Base-by-base conservation (phyloP, 2,113 vertebrate genomes). In the Microtus montanus region DNA sequence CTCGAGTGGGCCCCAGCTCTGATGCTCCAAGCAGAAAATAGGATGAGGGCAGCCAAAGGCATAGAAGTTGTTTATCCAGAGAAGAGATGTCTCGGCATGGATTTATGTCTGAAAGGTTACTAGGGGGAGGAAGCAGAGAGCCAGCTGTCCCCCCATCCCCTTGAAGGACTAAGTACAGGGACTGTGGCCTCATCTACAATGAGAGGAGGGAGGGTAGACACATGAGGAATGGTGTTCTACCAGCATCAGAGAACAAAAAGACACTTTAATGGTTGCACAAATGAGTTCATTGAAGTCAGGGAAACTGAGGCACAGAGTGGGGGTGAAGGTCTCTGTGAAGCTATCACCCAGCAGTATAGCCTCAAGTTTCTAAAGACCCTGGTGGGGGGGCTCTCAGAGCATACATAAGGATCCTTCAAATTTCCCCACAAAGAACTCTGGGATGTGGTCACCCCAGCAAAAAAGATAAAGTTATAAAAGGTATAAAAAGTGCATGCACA, bases 41-140 rank as follows among this genome's bases (percentile, higher is more conserved):
- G 96, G 95, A 95, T 91, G 95, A 97, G 97, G 78, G 93, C 95
- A 95, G 96, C 97, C 96, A 97, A 91, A 97, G 96, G 97, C 93
- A 96, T 95, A 92, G 44, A 83, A 85, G 78, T 94, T 98, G 96
- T 97, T 97, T 97, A 97, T 98, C 97, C 96, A 92, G 97, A 97
- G 95, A 89, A 97, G 94, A 95, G 88, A 97, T 9, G 94, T 92
- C 96, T 94, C 94, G 94, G 82, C 63, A 44, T 95, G 95, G 95
- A 97, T 97, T 98, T 97, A 96, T 92, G 89, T 58, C 90, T 92
- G 66, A 95, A 98, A 97, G 96, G 88, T 95, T 97, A 90, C 89
- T 92, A 7, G 82, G 47, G 92, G 88, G 80, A 66, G 52, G 71
- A 12, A 52, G 78, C 20, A 44, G 77, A 38, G 33, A 87, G 94